A percentile compares a stretch with the other conserved stretches of the same genome.
phyloP scores from a whole-genome alignment of 2,113 vertebrate genomes.

The Paratilapia polleni region DNA sequence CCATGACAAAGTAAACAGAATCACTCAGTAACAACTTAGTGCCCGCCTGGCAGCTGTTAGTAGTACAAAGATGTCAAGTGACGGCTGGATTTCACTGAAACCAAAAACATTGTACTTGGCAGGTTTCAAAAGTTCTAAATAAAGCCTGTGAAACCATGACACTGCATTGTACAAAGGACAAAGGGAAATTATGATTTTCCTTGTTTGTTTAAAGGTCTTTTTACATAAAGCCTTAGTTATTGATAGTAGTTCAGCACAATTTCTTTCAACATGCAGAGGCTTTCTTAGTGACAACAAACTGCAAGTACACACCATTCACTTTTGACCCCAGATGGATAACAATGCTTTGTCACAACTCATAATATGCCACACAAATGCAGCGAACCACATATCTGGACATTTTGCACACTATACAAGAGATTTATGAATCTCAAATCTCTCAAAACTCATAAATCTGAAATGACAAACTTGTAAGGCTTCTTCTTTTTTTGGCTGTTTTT shows the following conservation, averaged over 20 bases:
- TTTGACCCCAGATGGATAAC: not conserved
- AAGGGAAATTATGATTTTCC: not conserved
- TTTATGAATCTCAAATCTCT: not conserved
- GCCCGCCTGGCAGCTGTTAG: conserved; percentile 3
- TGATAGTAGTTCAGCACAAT: not conserved
- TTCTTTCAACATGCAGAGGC: not conserved
- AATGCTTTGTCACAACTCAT: not conserved
- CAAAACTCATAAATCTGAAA: not conserved
- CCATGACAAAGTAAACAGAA: not conserved
- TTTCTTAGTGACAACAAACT: not conserved
- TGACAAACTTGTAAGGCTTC: not conserved
- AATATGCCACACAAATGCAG: not conserved
- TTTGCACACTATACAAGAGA: not conserved
- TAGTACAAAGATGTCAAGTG: not conserved
- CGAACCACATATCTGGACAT: too few species aligned
- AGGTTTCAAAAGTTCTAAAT: not conserved
- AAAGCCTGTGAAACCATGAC: not conserved
- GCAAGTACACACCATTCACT: not conserved
- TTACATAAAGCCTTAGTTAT: not conserved
- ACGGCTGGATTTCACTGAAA: conserved; percentile 6
- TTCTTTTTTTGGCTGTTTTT: not conserved
- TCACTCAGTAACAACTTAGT: not conserved
- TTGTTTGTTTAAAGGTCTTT: not conserved
- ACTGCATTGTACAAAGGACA: not conserved
- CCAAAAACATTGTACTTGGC: not conserved